Base-by-base conservation (phyloP, 2,888 invertebrate species). In the Trimorus sp. region DNA sequence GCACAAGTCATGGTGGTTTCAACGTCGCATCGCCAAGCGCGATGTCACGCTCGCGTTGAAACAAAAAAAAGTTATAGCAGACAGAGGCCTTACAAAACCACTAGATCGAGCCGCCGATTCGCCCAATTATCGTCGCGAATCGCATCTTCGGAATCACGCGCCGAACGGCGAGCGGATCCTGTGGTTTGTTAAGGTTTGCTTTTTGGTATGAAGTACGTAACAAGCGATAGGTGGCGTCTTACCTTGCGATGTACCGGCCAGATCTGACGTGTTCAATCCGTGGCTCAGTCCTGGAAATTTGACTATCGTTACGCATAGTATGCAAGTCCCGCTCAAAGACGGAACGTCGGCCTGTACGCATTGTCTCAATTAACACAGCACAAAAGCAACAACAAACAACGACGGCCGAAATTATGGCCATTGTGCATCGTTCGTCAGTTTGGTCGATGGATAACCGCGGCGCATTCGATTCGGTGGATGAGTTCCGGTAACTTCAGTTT, bases 231-330 rank as follows among this genome's bases (percentile, higher is more conserved):
- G 81, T 79, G 65, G 81, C 79, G 84, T 89, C 91, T 92, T 92
- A 96, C 96, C 96, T 96, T 96, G 96, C 89, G 96, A 96, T 90
- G 96, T 96, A 91, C 96, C 95, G 88, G 96, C 96, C 91, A 96
- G 93, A 92, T 96, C 96, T 80, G 94, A 93, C 84, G 91, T 91
- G 87, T 91, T 91, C 82, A 92, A 88, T 83, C 91, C 91, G 84
- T 91, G 92, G 85, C 91, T 89, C 88, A 92, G 86, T 84, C 91
- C 92, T 92, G 92, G 91, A 92, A 92, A 92, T 92, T 91, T 92
- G 85, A 91, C 92, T 92, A 86, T 87, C 79, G 89, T 92, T 88
- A 92, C 85, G 88, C 88, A 87, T 91, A 90, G 91, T 85, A 86
- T 87, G 85, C 84, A 78, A 81, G 84, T 86, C 71, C 77, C 71